Conservation (phyloP, 2,888 invertebrate species). For the Notodonta dromedarius region DNA sequence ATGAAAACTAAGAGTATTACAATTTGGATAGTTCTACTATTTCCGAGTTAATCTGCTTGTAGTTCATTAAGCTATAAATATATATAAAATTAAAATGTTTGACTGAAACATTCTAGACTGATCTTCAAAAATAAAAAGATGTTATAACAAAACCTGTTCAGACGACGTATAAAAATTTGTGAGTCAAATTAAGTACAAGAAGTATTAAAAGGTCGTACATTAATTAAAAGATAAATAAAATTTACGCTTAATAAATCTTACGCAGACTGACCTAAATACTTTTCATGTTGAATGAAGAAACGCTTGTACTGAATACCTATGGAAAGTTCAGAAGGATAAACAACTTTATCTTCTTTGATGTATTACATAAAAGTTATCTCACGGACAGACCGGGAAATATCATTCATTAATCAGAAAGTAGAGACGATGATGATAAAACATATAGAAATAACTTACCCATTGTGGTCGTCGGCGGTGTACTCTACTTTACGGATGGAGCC, state of each 20-base stretch:
- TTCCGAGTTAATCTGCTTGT: not conserved
- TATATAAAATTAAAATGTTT: not conserved
- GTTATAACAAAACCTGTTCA: not conserved
- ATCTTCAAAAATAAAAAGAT: not conserved
- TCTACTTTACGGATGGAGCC: conserved; percentile 82
- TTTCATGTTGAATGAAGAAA: not conserved
- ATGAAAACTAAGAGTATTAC: not conserved
- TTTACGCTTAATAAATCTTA: not conserved
- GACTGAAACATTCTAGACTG: not conserved
- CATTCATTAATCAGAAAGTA: too few species aligned
- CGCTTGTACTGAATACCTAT: not conserved
- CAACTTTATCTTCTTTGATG: too few species aligned
- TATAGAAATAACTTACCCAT: conserved; percentile 64
- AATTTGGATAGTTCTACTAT: not conserved
- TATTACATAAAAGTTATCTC: not conserved
- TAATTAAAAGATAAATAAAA: conserved; percentile 1
- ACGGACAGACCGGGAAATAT: too few species aligned
- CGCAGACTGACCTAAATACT: not conserved
- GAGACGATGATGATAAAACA: too few species aligned
- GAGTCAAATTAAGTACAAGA: conserved; percentile 44
- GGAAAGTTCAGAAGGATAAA: not conserved
- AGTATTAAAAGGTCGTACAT: not conserved
- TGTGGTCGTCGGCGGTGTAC: conserved; percentile 82
- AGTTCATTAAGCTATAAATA: not conserved
- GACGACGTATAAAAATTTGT: conserved; percentile 11